Conservation (phyloP, 2,888 invertebrate genomes). For the Scaptomyza caliginosa region DNA sequence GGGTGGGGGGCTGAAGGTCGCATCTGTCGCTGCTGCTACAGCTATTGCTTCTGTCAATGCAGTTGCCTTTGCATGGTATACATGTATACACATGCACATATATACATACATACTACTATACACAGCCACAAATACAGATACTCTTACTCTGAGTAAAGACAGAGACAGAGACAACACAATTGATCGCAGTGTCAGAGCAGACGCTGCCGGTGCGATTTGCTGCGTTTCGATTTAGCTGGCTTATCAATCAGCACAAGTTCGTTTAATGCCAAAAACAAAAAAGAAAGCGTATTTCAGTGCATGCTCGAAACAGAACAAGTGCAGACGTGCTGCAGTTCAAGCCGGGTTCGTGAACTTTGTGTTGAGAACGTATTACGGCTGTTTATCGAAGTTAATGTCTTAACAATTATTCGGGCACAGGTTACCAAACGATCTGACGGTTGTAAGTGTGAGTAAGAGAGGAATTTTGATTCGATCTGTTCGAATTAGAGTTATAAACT, state of each 20-base stretch:
- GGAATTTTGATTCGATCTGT: constrained; percentile 1
- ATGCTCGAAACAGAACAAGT: constrained; percentile 63
- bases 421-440: constrained; percentile 22
- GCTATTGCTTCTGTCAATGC: constrained; percentile 31
- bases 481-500: constrained; percentile 50
- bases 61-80: constrained; percentile 40
- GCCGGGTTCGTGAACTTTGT: constrained; percentile 23
- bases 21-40: constrained; percentile 20
- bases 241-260: constrained; percentile 70
- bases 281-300: constrained; percentile 64
- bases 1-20: constrained; percentile 23
- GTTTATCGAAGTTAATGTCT: background rate
- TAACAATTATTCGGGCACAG: constrained; percentile 1
- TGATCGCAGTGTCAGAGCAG: constrained; percentile 50
- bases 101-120: constrained; percentile 10
- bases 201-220: constrained; percentile 61
- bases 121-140: constrained; percentile 21
- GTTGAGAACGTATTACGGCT: background rate
- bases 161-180: constrained; percentile 29
- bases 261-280: constrained; percentile 71
- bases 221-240: constrained; percentile 64
- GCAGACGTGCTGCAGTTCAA: constrained; percentile 67
- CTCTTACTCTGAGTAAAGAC: constrained; percentile 10
- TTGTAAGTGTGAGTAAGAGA: constrained; percentile 31
- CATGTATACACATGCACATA: constrained; percentile 18